These are phyloP conservation scores for Chamaea fasciata DNA, from an alignment of 2,113 vertebrate genomes.

Conservation along the genomic window DNA sequence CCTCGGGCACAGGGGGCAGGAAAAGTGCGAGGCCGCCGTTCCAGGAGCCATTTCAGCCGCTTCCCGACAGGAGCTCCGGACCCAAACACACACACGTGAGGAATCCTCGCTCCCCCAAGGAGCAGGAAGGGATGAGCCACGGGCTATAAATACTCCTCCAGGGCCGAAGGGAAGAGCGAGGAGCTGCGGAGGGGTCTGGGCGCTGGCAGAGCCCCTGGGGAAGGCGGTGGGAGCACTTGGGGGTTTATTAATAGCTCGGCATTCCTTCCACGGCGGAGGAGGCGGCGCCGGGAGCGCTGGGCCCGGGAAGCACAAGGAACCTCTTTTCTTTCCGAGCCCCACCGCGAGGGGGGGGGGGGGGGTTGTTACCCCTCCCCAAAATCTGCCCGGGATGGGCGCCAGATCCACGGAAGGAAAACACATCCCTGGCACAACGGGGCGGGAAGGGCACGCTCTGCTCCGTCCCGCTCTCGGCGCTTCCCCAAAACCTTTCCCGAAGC, in stretches of 20 bases:
- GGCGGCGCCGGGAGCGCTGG: background rate
- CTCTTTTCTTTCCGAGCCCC: background rate
- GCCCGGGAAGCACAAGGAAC: background rate
- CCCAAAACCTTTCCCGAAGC: background rate
- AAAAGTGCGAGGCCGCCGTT: accelerated
- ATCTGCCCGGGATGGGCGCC: background rate
- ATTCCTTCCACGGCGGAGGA: background rate
- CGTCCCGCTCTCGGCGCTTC: background rate
- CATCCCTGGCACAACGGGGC: background rate
- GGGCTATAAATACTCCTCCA: constrained; percentile 14
- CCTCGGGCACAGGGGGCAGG: accelerated
- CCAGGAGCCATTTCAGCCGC: background rate
- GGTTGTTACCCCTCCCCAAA: background rate
- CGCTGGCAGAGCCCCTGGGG: background rate
- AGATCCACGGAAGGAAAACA: accelerated
- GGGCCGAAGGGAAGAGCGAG: background rate
- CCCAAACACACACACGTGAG: background rate
- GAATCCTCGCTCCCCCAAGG: background rate
- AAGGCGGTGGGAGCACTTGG: background rate
- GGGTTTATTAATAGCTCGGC: background rate
- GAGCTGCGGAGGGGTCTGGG: background rate
- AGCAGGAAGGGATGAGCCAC: constrained; percentile 2
- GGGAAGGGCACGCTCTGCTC: background rate
- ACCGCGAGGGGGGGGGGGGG: background rate
- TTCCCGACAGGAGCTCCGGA: background rate